These are phyloP conservation scores for Heliangelus exortis DNA, from an alignment of 2,797 vertebrate species.

Conservation along the genomic window DNA sequence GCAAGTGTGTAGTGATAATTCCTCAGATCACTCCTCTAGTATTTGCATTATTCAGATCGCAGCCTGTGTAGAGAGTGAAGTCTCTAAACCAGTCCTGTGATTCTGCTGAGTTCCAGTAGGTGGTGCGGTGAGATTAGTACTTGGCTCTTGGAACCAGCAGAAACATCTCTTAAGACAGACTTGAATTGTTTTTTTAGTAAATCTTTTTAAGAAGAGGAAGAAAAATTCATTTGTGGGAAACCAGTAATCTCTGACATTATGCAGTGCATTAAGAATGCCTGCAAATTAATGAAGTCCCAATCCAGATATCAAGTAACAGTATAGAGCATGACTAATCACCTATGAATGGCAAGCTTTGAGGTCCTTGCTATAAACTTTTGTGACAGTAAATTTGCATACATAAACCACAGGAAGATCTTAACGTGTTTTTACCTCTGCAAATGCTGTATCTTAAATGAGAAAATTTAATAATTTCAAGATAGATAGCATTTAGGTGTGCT, in stretches of 20 bases:
- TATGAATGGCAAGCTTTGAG: conserved; percentile 6
- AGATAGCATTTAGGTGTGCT: neutral
- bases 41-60: neutral
- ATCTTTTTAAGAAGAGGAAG: neutral
- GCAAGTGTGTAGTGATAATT: neutral
- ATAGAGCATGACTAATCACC: neutral
- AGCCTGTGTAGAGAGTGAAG: rapidly evolving
- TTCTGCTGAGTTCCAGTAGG: conserved; percentile 51
- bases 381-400: neutral
- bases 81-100: neutral
- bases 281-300: conserved; percentile 16
- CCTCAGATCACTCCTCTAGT: neutral
- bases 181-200: neutral
- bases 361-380: neutral
- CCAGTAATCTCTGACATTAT: neutral
- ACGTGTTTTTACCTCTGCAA: neutral
- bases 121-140: conserved; percentile 45
- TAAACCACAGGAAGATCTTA: neutral
- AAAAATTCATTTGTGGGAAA: conserved; percentile 10
- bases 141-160: neutral
- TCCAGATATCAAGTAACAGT: neutral
- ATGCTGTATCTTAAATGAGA: neutral
- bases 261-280: conserved; percentile 6
- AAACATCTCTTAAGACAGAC: neutral
- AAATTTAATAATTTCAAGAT: neutral